Base-by-base conservation (phyloP, 2,113 vertebrate genomes). In the Thermophis baileyi region DNA sequence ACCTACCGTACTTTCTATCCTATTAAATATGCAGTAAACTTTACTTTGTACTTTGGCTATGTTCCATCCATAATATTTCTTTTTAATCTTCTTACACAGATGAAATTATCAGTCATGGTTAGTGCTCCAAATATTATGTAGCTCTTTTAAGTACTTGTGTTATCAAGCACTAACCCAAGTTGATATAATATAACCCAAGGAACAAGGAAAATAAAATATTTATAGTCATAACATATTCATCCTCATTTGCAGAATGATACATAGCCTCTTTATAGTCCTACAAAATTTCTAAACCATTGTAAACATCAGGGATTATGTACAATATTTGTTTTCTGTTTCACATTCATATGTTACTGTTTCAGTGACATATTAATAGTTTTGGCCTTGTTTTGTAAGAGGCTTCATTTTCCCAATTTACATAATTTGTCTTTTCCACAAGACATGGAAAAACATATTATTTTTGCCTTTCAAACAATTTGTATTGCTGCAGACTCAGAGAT, bases 81-180 rank as follows among this genome's bases (percentile, higher is more conserved):
- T 10, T 93, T 24, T 94, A 88, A 93, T 94, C 87, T 90, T 92
- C 63, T 91, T 93, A 89, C 1, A 69, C 89, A 93, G 46, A 50
- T 74, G 50, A 96, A 94, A 57, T 94, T 92, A 93, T 92, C 51
- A 18, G 86, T 89, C 89, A 53, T 89, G 35, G 44, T 30, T 81
- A 91, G 93, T 90, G 91, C 2, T 51, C 50, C 51, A 91, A 96
- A 92, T 93, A 53, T 69, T 91, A 94, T 49, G 22, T 22, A 85
- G 6, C 27, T 94, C 88, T 94, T 93, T 95, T 90, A 95, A 95
- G 55, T 2, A 30, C 6, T 51, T 12, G 4, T 16, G 69, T 93
- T 51, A 93, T 50, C 27, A 89, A 93, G 92, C 54, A 91, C 7
- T 57, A 53, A 6, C 44, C 24, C 54, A 88, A 90, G 85, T 91